Evolutionary conservation across 2,113 vertebrate species (phyloP), one percentile per base, ranked within the genome.

Genomic region (Oryzias curvinotus): DNA sequence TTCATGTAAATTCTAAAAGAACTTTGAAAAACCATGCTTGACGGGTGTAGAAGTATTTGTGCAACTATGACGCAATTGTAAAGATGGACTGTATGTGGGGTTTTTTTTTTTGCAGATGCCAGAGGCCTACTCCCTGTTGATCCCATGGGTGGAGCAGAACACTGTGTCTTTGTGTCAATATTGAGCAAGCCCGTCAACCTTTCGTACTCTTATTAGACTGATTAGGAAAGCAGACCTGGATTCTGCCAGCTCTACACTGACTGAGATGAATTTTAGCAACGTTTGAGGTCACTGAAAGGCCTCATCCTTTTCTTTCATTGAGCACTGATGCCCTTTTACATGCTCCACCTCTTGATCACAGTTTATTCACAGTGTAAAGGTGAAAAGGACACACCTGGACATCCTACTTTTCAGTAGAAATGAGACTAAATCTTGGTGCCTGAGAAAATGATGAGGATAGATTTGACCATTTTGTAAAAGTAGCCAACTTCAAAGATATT

Each of bases 141-240:
- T 71, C 50, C 66, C 46, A 43, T 14, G 57, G 28, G 28, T 21
- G 16, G 26, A 67, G 57, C 60, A 59, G 52, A 56, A 46, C 4
- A 1, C 43, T n/a, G 23, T 52, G 44, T 67, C 21, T 71, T 15
- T 71, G 47, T 18, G 52, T 82, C 68, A 81, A 14, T 66, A 56
- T 49, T 46, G 49, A 69, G 19, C 48, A 68, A 63, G 68, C 61
- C 61, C 70, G 59, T 65, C 70, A 65, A 52, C 75, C 61, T 45
- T 52, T 18, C 62, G 53, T 78, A 36, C 44, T 49, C 21, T 14
- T 57, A 4, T 56, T 62, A 52, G 56, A 57, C 26, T 42, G 43
- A 55, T 76, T 25, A 47, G 62, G 45, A 36, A 57, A 53, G 65
- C 47, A 75, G 73, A 71, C 25, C 17, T 46, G 23, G 3, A 45